Percentiles rank a stretch among this genome's conserved stretches.
phyloP scores from a whole-genome alignment of 2,113 vertebrate genomes.

The Ctenodactylus gundi region DNA sequence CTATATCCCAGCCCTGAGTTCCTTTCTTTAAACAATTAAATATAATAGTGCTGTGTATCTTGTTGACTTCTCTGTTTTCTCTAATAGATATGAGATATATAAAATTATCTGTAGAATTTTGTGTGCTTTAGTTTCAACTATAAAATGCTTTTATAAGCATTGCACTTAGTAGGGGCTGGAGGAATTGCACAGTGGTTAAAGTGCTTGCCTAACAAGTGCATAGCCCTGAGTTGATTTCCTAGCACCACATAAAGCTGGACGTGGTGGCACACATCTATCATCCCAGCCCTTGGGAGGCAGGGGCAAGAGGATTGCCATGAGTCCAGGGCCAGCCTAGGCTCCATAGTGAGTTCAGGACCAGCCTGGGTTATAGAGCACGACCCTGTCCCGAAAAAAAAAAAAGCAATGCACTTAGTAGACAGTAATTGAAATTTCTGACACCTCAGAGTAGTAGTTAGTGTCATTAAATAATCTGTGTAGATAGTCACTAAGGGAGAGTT shows the following conservation, averaged over 20 bases:
- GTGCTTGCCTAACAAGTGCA: no score
- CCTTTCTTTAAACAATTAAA: constrained; percentile 24
- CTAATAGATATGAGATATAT: constrained; percentile 36
- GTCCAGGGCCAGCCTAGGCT: no score
- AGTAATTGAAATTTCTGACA: not conserved
- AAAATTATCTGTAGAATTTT: constrained; percentile 27
- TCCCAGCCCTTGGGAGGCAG: no score
- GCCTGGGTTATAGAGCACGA: not conserved
- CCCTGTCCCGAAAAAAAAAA: no score
- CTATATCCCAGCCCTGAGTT: not conserved
- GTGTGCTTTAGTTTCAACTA: constrained; percentile 20
- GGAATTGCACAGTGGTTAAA: no score
- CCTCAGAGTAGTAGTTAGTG: not conserved
- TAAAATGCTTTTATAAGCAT: constrained; percentile 28
- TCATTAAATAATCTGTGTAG: not conserved
- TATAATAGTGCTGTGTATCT: not conserved
- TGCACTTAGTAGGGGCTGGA: constrained; percentile 16
- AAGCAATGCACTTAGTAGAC: not conserved
- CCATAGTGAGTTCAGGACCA: not conserved
- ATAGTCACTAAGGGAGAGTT: not conserved
- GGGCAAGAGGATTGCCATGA: no score
- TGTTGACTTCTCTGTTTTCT: constrained; percentile 20
- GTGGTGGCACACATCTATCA: no score
- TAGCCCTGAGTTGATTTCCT: no score
- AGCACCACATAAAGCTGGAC: no score